Percentiles rank a stretch among this genome's conserved stretches.
These are phyloP conservation scores for Meriones psammophilus DNA, from an alignment of 2,797 vertebrate genomes.

Conservation along the genomic window DNA sequence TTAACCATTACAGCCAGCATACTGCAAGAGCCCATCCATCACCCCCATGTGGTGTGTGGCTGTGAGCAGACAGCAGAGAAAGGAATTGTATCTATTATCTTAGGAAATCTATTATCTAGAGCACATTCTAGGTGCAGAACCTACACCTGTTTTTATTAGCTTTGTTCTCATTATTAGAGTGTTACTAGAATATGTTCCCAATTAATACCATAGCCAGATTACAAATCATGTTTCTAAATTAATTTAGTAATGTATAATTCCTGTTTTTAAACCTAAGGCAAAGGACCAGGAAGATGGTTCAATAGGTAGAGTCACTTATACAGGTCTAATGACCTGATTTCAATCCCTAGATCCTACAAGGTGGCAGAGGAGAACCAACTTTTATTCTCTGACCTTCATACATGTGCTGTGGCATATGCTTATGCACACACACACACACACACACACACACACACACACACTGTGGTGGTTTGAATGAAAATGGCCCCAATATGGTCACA, in stretches of 20 bases:
- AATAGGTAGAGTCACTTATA: background rate
- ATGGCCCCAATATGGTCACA: background rate
- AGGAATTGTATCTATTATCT: background rate
- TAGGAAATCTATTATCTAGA: too few species aligned
- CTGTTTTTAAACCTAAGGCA: conserved; percentile 50
- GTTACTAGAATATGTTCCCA: conserved; percentile 13
- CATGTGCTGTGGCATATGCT: background rate
- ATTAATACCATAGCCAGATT: background rate
- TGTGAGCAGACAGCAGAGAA: background rate
- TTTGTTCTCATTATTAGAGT: conserved; percentile 3
- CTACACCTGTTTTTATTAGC: background rate
- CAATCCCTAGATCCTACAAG: background rate
- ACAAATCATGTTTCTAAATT: conserved; percentile 36
- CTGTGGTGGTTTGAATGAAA: background rate
- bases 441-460: background rate
- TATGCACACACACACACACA: too few species aligned
- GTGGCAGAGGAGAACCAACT: background rate
- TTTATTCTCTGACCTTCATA: background rate
- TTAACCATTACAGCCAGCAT: background rate
- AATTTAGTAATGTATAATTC: conserved; percentile 28
- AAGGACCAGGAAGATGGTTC: background rate
- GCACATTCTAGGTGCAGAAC: background rate
- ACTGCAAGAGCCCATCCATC: background rate
- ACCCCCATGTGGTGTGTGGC: background rate
- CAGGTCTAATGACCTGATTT: background rate